phyloP scores from a whole-genome alignment of 2,797 vertebrate species.

The Agapornis canus region DNA sequence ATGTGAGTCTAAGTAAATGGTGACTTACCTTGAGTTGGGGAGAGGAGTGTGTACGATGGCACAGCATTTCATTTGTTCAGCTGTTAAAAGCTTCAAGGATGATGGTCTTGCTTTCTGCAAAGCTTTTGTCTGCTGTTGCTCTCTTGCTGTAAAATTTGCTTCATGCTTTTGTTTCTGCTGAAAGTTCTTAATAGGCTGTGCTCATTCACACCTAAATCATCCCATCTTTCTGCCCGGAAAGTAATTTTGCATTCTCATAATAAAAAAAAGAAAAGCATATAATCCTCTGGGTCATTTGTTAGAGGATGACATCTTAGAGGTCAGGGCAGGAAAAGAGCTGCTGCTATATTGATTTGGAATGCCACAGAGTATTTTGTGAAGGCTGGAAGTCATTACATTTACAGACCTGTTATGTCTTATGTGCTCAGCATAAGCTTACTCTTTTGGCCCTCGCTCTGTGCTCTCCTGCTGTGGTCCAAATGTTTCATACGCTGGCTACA shows the following conservation, averaged over 20 bases:
- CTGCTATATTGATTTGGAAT: constrained; percentile 51
- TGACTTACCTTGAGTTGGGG: background rate
- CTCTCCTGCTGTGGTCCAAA: constrained; percentile 51
- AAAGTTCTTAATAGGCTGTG: constrained; percentile 42
- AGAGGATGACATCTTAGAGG: constrained; percentile 37
- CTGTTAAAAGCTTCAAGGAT: constrained; percentile 59
- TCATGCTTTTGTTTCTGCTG: constrained; percentile 48
- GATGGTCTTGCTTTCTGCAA: background rate
- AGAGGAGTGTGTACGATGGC: background rate
- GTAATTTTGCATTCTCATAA: background rate
- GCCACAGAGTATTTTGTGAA: constrained; percentile 21
- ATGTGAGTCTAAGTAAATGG: constrained; percentile 68
- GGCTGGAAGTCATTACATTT: constrained; percentile 61
- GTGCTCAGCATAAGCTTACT: constrained; percentile 42
- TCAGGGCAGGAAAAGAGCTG: constrained; percentile 28
- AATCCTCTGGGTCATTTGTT: constrained; percentile 1
- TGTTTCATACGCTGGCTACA: constrained; percentile 7
- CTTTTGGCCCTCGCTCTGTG: constrained; percentile 6
- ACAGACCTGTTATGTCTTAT: constrained; percentile 57
- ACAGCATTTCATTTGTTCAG: constrained; percentile 39
- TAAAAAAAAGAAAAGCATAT: background rate
- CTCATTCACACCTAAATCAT: constrained; percentile 16
- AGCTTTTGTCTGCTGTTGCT: constrained; percentile 55
- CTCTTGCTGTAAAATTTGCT: constrained; percentile 38
- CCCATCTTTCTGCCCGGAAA: background rate